Conservation (phyloP, 2,113 vertebrate species). For the Choloepus hoffmanni region DNA sequence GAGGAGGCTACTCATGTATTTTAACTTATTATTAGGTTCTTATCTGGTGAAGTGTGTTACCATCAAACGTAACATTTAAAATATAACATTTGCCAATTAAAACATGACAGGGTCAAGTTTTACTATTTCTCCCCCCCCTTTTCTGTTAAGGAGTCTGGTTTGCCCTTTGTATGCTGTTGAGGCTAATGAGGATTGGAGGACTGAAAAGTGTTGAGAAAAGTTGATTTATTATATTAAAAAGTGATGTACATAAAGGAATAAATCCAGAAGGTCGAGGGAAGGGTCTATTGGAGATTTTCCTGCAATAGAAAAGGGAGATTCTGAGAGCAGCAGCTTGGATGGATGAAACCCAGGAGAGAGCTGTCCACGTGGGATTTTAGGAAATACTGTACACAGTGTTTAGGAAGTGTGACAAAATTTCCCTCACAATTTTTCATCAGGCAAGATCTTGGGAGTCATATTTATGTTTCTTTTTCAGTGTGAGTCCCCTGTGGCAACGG, state of each 20-base stretch:
- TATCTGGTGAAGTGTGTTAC: not conserved
- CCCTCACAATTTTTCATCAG: not conserved
- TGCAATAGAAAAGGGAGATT: not conserved
- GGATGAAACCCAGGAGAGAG: not conserved
- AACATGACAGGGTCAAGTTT: not conserved
- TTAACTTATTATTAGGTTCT: constrained; percentile 9
- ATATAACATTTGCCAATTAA: not conserved
- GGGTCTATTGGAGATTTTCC: not conserved
- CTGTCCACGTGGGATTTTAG: not conserved
- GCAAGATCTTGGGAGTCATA: not conserved
- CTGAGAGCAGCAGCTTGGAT: not conserved
- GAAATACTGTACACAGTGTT: not conserved
- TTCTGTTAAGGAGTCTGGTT: not conserved
- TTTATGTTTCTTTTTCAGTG: not conserved
- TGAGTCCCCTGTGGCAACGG: not conserved
- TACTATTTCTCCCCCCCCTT: rapidly evolving
- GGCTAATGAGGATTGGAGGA: not conserved
- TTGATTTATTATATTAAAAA: not conserved
- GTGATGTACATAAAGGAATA: not conserved
- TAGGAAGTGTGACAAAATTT: not conserved
- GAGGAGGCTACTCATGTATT: not conserved
- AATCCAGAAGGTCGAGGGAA: not conserved
- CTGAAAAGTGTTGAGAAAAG: not conserved
- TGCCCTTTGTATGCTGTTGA: not conserved
- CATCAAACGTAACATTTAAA: constrained; percentile 9